phyloP scores from a whole-genome alignment of 2,888 invertebrate genomes.

The Elysia crispata region DNA sequence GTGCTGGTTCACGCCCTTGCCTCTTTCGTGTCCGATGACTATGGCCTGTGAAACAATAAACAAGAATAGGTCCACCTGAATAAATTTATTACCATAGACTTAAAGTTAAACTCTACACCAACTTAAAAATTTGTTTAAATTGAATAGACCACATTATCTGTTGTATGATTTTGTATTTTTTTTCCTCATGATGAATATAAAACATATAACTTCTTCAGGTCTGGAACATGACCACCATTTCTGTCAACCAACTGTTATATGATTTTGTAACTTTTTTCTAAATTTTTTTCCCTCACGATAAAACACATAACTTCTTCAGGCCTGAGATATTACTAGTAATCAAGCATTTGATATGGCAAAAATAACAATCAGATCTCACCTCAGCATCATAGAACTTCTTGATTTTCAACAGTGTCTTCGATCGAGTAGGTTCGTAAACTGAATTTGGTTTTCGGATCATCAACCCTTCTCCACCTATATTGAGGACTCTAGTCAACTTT shows the following conservation, averaged over 20 bases:
- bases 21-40: constrained; percentile 72
- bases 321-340: background rate
- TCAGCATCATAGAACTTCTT: constrained; percentile 76
- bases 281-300: too few species aligned
- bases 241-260: background rate
- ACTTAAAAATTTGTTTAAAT: too few species aligned
- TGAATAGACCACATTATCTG: too few species aligned
- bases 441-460: constrained; percentile 75
- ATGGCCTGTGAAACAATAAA: constrained; percentile 61
- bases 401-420: constrained; percentile 71
- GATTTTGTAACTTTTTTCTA: background rate
- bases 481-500: constrained; percentile 68
- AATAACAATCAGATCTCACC: constrained; percentile 54
- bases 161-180: too few species aligned
- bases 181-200: too few species aligned
- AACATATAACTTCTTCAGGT: too few species aligned
- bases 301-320: too few species aligned
- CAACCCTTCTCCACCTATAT: constrained; percentile 72
- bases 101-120: too few species aligned
- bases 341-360: background rate
- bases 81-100: too few species aligned
- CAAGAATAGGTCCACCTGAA: too few species aligned
- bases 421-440: constrained; percentile 68
- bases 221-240: too few species aligned
- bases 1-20: constrained; percentile 66